Evolutionary conservation across 2,113 vertebrate genomes (phyloP).

Genomic region (Percina caprodes): DNA sequence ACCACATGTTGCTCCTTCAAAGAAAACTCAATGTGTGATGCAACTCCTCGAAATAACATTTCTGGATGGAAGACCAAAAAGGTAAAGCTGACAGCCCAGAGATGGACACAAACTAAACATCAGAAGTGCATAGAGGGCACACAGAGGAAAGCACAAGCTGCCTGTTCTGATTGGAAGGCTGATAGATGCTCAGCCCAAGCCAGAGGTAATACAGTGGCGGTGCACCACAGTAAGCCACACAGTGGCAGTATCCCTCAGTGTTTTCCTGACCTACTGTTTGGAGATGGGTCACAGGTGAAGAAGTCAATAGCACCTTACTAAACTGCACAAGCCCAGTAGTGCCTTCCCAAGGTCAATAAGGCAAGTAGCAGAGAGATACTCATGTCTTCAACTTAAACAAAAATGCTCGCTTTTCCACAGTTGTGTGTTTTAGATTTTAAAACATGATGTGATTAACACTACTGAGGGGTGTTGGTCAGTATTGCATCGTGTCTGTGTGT

Average conservation of each 20-base stretch:
- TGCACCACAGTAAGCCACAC: slow-evolving; percentile 36
- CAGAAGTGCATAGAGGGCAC: background rate
- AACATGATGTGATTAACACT: background rate
- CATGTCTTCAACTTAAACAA: background rate
- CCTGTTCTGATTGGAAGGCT: slow-evolving; percentile 23
- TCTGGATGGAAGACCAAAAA: slow-evolving; percentile 6
- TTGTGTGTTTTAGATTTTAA: background rate
- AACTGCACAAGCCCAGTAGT: slow-evolving; percentile 46
- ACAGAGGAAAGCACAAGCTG: slow-evolving; percentile 9
- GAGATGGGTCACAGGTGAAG: slow-evolving; percentile 55
- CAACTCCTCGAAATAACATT: slow-evolving; percentile 20
- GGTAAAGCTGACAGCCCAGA: slow-evolving; percentile 29
- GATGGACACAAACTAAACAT: slow-evolving; percentile 39
- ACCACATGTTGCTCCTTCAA: slow-evolving; percentile 58
- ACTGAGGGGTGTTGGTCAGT: background rate
- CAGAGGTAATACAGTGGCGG: slow-evolving; percentile 44
- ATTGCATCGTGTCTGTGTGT: background rate
- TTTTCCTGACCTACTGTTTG: slow-evolving; percentile 48
- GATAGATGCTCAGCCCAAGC: slow-evolving; percentile 27
- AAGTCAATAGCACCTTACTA: slow-evolving; percentile 45
- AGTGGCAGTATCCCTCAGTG: slow-evolving; percentile 32
- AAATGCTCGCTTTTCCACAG: background rate
- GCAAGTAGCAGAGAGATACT: slow-evolving; percentile 3
- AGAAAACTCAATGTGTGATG: slow-evolving; percentile 39
- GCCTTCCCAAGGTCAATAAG: slow-evolving; percentile 33